Percentiles rank a stretch among this genome's conserved stretches.
Conservation (phyloP, 2,113 vertebrate species). For the Sylvicapra grimmia region DNA sequence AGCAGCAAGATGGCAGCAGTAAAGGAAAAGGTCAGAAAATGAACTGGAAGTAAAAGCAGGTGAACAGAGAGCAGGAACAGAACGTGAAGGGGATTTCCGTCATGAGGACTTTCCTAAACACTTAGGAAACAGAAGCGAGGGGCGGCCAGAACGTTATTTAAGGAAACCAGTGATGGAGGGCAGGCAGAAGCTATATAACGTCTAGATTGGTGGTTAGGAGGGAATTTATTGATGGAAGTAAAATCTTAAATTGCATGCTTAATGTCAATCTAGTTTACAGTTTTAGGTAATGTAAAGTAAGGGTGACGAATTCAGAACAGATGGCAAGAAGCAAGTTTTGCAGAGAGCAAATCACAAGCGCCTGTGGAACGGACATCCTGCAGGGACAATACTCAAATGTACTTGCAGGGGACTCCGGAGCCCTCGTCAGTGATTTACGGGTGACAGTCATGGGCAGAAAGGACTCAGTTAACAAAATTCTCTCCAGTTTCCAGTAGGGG, state of each 20-base stretch:
- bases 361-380: constrained; percentile 29
- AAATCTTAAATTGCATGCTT: constrained; percentile 68
- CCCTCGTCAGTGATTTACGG: constrained; percentile 6
- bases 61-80: neutral
- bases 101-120: neutral
- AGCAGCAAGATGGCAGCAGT: neutral
- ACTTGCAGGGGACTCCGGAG: constrained; percentile 18
- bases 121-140: neutral
- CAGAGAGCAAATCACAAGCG: constrained; percentile 39
- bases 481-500: constrained; percentile 25
- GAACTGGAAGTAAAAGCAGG: neutral
- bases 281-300: constrained; percentile 73
- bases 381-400: neutral
- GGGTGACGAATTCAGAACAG: constrained; percentile 74
- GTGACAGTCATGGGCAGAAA: neutral
- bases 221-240: constrained; percentile 73
- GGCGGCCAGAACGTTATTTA: neutral
- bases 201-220: constrained; percentile 57
- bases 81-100: neutral
- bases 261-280: constrained; percentile 69
- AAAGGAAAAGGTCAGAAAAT: neutral
- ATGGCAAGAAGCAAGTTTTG: constrained; percentile 70
- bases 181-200: constrained; percentile 35
- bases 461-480: neutral
- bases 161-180: neutral